These are phyloP conservation scores for Platalea minor DNA, from an alignment of 2,797 vertebrate species.

Conservation along the genomic window DNA sequence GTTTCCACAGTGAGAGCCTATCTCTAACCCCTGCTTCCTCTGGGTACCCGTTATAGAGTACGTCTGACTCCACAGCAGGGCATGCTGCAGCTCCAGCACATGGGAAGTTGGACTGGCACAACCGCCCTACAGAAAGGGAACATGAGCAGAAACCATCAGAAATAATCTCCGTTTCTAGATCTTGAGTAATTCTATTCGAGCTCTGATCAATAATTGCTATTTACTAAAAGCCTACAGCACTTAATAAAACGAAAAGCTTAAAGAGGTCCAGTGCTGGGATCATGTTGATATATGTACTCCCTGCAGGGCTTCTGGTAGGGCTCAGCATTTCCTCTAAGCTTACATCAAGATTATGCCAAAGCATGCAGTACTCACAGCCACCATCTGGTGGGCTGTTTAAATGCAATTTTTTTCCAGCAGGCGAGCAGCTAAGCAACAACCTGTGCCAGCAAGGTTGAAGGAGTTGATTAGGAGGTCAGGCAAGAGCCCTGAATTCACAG, in stretches of 20 bases:
- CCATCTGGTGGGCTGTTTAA: neutral
- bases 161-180: neutral
- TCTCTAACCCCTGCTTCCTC: slow-evolving; percentile 75
- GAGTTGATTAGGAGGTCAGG: neutral
- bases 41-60: slow-evolving; percentile 85
- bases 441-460: neutral
- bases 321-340: neutral
- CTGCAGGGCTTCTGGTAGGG: neutral
- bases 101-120: slow-evolving; percentile 84
- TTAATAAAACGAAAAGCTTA: neutral
- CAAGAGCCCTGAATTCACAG: neutral
- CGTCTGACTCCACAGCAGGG: slow-evolving; percentile 53
- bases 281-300: neutral
- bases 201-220: neutral
- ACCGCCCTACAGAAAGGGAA: slow-evolving; percentile 76
- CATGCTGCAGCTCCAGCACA: slow-evolving; percentile 71
- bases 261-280: neutral
- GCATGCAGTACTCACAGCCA: neutral
- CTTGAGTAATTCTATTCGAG: neutral
- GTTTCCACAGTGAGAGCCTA: slow-evolving; percentile 84
- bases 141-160: slow-evolving; percentile 5
- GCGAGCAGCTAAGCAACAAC: neutral
- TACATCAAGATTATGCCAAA: neutral
- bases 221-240: neutral
- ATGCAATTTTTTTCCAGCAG: neutral